A percentile compares a stretch with the other conserved stretches of the same genome.
phyloP scores from a whole-genome alignment of 2,888 invertebrate species.

The Anticlea derivata region DNA sequence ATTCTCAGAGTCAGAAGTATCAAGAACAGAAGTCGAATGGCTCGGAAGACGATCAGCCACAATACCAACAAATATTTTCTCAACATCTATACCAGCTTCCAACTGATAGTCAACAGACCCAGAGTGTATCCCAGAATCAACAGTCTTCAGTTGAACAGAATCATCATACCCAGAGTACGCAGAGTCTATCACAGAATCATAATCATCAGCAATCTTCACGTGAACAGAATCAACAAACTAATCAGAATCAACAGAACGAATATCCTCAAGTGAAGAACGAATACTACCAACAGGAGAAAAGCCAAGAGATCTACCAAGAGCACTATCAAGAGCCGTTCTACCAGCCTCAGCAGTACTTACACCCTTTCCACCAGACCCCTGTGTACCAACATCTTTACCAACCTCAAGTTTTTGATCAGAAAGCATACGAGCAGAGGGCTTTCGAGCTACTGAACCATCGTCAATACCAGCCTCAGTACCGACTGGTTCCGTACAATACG shows the following conservation, averaged over 20 bases:
- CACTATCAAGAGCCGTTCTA: slow-evolving; percentile 39
- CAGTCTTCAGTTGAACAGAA: neutral
- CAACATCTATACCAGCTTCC: slow-evolving; percentile 16
- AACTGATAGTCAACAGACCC: neutral
- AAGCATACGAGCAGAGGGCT: slow-evolving; percentile 22
- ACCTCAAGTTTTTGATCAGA: slow-evolving; percentile 8
- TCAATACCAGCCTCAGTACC: slow-evolving; percentile 44
- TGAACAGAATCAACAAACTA: neutral
- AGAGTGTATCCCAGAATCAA: neutral
- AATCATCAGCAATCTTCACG: neutral
- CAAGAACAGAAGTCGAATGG: slow-evolving; percentile 3
- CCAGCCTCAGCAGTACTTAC: slow-evolving; percentile 31
- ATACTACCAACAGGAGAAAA: slow-evolving; percentile 38
- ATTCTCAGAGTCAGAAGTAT: neutral
- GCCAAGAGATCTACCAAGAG: slow-evolving; percentile 33
- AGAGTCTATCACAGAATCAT: slow-evolving; percentile 6
- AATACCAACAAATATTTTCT: slow-evolving; percentile 1
- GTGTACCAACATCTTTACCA: slow-evolving; percentile 10
- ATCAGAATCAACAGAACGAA: slow-evolving; percentile 25
- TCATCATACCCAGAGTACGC: neutral
- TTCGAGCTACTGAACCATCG: slow-evolving; percentile 32
- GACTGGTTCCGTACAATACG: slow-evolving; percentile 46
- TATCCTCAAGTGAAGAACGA: slow-evolving; percentile 8
- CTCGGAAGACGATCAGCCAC: slow-evolving; percentile 34
- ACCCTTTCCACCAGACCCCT: slow-evolving; percentile 12